Conservation (phyloP, 2,113 vertebrate genomes). For the Aldabrachelys gigantea region DNA sequence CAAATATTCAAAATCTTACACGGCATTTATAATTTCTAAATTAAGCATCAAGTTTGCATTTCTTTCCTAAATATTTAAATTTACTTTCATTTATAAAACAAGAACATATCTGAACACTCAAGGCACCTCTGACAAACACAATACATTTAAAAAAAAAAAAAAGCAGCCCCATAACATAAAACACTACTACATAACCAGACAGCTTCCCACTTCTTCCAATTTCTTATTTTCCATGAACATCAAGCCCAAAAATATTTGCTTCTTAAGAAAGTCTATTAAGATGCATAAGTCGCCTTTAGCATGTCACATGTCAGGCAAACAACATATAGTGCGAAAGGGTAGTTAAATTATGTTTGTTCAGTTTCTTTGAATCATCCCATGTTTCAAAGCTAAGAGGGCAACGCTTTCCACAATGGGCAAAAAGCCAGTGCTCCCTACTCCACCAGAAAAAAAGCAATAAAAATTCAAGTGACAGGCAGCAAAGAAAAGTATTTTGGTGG, state of each 20-base stretch:
- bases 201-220: not conserved
- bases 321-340: accelerated
- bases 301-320: not conserved
- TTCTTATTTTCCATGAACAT: not conserved
- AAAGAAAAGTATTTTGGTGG: not conserved
- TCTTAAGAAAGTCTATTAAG: not conserved
- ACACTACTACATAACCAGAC: not conserved
- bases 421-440: not conserved
- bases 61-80: not conserved
- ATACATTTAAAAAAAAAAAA: not conserved
- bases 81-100: not conserved
- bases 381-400: not conserved
- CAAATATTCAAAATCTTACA: not conserved
- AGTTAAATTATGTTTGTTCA: accelerated
- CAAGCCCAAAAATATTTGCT: not conserved
- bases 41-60: not conserved
- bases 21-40: not conserved
- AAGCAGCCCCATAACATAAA: accelerated
- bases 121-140: not conserved
- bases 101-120: not conserved
- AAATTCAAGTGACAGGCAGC: not conserved
- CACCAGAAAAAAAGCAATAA: not conserved
- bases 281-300: not conserved
- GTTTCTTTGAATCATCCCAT: not conserved
- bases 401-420: not conserved